Evolutionary conservation across 1,140 invertebrate genomes (phyloP), one percentile per base, ranked within the genome.

Genomic region (Laupala kohalensis): DNA sequence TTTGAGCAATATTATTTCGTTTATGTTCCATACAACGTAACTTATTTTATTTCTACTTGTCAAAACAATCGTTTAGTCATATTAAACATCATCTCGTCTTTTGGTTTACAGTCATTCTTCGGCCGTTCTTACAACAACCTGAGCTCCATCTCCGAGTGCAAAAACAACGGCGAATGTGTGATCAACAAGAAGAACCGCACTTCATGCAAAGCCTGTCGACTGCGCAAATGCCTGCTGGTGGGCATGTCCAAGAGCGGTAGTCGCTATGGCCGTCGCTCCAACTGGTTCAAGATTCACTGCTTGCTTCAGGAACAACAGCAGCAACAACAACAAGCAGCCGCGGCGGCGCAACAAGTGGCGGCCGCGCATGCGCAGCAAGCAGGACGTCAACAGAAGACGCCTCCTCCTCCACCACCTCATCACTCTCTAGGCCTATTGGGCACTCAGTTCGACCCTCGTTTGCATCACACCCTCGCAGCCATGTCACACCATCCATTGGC

Each of bases 181-280:
- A 87, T 89, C 72, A 88, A 86, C 76, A 84, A 85, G 75, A 83
- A 85, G 77, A 88, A 87, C 73, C 78, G 88, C 71, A 89, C 87
- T 30, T 83, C 86, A 13, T 89, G 88, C 78, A 88, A 88, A 77
- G 84, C 84, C n/a, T 89, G 88, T 78, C 79, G 88, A 0, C 84
- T 88, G 64, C 79, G 84, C 68, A 88, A 88, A 77, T 89, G 88
- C 77, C 75, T 88, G 12, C 75, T 80, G 73, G 85, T 86, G 29
- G 88, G 88, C 63, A 89, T 89, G 88, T 87, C 84, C 28, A 85
- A 87, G 75, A 85, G 85, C 75, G 85, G 84, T 4, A 85, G 84
- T 19, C 77, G 85, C 1, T 86, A 86, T 76, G 85, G 85, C 4
- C 77, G 85, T 0, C 77, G 85, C 24, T 86, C 84, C 28, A 86